These are phyloP conservation scores for Bucorvus abyssinicus DNA, from an alignment of 2,797 vertebrate species.

Conservation along the genomic window DNA sequence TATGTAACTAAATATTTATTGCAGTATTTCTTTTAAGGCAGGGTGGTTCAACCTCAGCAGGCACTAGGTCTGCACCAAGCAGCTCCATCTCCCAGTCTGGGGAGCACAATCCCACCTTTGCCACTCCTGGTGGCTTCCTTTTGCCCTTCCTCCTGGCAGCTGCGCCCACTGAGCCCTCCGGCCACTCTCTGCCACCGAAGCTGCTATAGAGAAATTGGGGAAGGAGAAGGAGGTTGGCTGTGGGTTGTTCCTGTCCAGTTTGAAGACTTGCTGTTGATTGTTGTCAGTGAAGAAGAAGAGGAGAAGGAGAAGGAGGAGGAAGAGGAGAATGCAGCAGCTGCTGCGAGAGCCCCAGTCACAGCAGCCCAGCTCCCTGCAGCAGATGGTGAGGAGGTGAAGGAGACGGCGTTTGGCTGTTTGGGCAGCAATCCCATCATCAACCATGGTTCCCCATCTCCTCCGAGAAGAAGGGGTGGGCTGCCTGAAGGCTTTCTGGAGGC, in stretches of 20 bases:
- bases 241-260: background rate
- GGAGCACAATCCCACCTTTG: background rate
- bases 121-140: background rate
- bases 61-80: background rate
- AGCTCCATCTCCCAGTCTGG: background rate
- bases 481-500: background rate
- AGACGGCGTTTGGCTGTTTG: background rate
- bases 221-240: background rate
- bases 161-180: background rate
- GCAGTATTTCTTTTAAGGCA: background rate
- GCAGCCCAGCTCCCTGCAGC: background rate
- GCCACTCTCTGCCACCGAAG: background rate
- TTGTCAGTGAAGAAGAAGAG: background rate
- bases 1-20: background rate
- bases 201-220: background rate
- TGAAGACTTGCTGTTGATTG: background rate
- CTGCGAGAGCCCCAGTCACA: fast-evolving
- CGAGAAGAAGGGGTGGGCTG: background rate
- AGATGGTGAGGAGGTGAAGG: background rate
- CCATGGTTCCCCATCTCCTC: background rate
- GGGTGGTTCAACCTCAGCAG: background rate
- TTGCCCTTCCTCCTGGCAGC: background rate
- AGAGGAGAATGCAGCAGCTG: background rate
- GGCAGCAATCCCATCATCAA: background rate
- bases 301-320: background rate